Percentiles rank a stretch among this genome's conserved stretches.
Conservation (phyloP, 2,113 vertebrate genomes). For the Dendrocopos noguchii region DNA sequence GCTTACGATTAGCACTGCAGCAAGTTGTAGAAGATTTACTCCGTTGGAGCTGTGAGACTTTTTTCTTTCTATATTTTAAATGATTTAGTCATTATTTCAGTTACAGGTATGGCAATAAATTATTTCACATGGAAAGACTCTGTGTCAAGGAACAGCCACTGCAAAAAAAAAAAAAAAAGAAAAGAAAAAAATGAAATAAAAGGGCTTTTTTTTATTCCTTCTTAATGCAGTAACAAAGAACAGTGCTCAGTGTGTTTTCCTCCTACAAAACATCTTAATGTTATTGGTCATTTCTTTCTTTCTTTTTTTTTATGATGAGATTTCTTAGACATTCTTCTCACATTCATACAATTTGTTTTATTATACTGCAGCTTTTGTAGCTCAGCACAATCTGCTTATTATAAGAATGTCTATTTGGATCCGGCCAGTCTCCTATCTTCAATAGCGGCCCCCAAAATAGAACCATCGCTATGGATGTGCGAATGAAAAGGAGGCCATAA, state of each 20-base stretch:
- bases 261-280: constrained; percentile 68
- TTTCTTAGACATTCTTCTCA: constrained; percentile 65
- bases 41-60: constrained; percentile 67
- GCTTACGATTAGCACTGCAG: constrained; percentile 79
- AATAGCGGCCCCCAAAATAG: constrained; percentile 72
- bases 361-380: constrained; percentile 71
- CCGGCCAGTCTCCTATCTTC: constrained; percentile 72
- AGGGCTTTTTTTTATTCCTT: background rate
- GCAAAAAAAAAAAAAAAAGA: constrained; percentile 25
- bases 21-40: constrained; percentile 81
- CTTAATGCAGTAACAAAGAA: constrained; percentile 70
- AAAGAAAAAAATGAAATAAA: background rate
- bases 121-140: constrained; percentile 73
- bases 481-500: constrained; percentile 78
- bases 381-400: constrained; percentile 63
- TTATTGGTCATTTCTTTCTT: constrained; percentile 57
- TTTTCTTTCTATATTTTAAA: constrained; percentile 35
- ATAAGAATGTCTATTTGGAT: constrained; percentile 71
- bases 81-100: constrained; percentile 78
- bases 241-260: constrained; percentile 59
- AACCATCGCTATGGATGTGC: constrained; percentile 73
- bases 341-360: constrained; percentile 70
- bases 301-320: constrained; percentile 64
- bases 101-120: constrained; percentile 78
- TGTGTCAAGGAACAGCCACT: constrained; percentile 62